Evolutionary conservation across 2,797 vertebrate genomes (phyloP).

Genomic region (Melopsittacus undulatus): DNA sequence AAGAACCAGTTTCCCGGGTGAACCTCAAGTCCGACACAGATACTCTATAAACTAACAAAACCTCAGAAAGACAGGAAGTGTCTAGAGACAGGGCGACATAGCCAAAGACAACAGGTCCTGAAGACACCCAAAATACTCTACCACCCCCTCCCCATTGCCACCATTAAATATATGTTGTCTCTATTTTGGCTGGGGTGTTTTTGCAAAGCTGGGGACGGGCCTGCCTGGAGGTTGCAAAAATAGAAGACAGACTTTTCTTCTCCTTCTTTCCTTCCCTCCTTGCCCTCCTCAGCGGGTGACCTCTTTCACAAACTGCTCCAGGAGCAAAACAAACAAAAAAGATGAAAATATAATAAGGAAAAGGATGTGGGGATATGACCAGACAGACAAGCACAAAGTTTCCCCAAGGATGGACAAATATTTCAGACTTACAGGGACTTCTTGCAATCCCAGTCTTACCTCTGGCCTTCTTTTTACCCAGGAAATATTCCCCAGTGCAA

Average conservation of each 20-base stretch:
- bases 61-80: background rate
- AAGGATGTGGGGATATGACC: background rate
- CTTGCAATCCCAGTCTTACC: background rate
- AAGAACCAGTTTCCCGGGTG: background rate
- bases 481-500: background rate
- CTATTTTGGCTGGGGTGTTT: background rate
- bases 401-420: background rate
- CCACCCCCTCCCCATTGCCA: background rate
- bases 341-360: too few species aligned
- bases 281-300: background rate
- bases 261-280: background rate
- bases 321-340: background rate
- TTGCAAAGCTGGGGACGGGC: background rate
- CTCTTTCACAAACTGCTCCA: background rate
- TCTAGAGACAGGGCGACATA: background rate
- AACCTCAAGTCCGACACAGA: background rate
- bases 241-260: background rate
- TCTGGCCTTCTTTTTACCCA: background rate
- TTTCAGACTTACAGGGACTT: background rate
- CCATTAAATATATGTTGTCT: background rate
- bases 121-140: background rate
- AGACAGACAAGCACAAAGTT: background rate
- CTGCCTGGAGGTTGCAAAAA: background rate
- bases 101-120: background rate
- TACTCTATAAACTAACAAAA: background rate